These are phyloP conservation scores for Microcebus murinus DNA, from an alignment of 2,113 vertebrate species.

Conservation along the genomic window DNA sequence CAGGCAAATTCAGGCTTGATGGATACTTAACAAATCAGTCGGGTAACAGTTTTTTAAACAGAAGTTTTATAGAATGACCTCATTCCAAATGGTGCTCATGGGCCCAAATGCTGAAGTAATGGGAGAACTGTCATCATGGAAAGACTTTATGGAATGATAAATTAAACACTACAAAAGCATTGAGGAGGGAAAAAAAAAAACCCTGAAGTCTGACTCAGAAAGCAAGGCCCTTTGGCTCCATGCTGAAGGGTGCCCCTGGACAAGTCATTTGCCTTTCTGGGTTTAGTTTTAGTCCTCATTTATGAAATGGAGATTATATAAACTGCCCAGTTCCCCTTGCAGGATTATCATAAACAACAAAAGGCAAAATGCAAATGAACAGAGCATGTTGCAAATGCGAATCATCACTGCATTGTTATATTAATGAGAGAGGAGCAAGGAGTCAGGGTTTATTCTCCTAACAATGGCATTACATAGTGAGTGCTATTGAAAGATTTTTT, in stretches of 20 bases:
- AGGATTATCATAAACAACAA: neutral
- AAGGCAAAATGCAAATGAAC: neutral
- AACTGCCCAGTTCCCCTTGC: neutral
- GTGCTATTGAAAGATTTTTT: neutral
- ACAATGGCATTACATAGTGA: neutral
- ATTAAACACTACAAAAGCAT: neutral
- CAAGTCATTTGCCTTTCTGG: neutral
- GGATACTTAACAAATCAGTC: slow-evolving; percentile 10
- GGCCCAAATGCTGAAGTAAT: slow-evolving; percentile 41
- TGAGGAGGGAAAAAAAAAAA: neutral
- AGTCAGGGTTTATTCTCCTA: neutral
- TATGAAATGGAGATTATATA: neutral
- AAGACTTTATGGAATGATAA: slow-evolving; percentile 28
- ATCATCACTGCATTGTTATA: neutral
- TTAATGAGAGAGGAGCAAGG: neutral
- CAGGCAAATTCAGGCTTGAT: neutral
- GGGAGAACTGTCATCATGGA: slow-evolving; percentile 48
- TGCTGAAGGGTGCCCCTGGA: neutral
- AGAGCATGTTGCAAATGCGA: neutral
- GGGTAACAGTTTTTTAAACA: slow-evolving; percentile 59
- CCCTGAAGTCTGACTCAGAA: neutral
- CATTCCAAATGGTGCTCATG: slow-evolving; percentile 33
- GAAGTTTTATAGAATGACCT: slow-evolving; percentile 52
- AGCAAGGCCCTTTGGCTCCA: neutral
- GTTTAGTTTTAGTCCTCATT: neutral